Evolutionary conservation across 2,888 invertebrate genomes (phyloP).

Genomic region (Fragum fragum): DNA sequence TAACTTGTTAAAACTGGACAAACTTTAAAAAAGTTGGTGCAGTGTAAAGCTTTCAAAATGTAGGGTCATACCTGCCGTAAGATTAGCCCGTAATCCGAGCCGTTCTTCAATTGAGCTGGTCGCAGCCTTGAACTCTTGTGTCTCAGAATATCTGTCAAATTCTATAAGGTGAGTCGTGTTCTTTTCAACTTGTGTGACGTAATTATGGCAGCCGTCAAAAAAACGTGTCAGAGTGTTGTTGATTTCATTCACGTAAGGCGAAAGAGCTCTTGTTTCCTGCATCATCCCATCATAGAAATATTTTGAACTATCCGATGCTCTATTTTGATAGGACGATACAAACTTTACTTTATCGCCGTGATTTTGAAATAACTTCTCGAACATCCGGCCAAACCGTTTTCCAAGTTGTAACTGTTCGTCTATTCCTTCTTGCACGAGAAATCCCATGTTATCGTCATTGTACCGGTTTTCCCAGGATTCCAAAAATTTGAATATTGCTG

Average conservation of each 20-base stretch:
- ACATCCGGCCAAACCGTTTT: slow-evolving; percentile 28
- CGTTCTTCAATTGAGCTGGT: slow-evolving; percentile 29
- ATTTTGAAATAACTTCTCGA: slow-evolving; percentile 33
- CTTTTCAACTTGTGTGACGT: slow-evolving; percentile 42
- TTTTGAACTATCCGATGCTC: slow-evolving; percentile 48
- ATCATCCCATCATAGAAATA: slow-evolving; percentile 53
- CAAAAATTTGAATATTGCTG: slow-evolving; percentile 24
- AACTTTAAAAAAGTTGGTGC: no score
- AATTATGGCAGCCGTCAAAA: slow-evolving; percentile 52
- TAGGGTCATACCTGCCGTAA: slow-evolving; percentile 33
- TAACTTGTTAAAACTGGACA: no score
- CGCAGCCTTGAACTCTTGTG: slow-evolving; percentile 32
- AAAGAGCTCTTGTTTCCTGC: not conserved
- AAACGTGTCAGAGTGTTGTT: slow-evolving; percentile 44
- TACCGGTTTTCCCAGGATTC: slow-evolving; percentile 47
- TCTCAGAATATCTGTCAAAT: slow-evolving; percentile 36
- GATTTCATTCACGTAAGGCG: slow-evolving; percentile 17
- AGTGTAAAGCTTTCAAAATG: no score
- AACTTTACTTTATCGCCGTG: slow-evolving; percentile 32
- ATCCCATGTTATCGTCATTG: slow-evolving; percentile 7
- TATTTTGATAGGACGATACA: slow-evolving; percentile 40
- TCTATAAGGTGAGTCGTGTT: slow-evolving; percentile 38
- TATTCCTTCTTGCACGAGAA: slow-evolving; percentile 40
- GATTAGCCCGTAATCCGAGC: slow-evolving; percentile 32
- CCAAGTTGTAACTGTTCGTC: slow-evolving; percentile 48